Percentiles rank a stretch among this genome's conserved stretches.
phyloP scores from a whole-genome alignment of 2,113 vertebrate genomes.

The Gnathonemus longibarbis region DNA sequence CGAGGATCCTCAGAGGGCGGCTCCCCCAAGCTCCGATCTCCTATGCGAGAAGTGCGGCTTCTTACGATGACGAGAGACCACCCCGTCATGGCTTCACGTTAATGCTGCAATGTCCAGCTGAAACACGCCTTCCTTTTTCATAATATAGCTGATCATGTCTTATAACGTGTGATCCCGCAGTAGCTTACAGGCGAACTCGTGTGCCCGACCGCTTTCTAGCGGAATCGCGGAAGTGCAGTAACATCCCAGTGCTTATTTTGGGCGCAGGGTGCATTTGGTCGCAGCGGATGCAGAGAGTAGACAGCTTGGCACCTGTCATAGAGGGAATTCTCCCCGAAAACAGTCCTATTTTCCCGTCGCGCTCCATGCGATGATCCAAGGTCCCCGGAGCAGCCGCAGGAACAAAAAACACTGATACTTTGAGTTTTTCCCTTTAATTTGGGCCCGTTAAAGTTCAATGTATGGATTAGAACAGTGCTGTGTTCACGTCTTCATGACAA shows the following conservation, averaged over 20 bases:
- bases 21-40: neutral
- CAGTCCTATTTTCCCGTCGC: neutral
- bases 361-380: neutral
- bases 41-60: neutral
- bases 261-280: neutral
- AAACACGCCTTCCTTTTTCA: neutral
- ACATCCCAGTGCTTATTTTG: neutral
- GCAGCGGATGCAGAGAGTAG: neutral
- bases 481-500: neutral
- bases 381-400: neutral
- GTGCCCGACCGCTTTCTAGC: neutral
- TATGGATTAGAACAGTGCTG: neutral
- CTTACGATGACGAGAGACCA: neutral
- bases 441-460: neutral
- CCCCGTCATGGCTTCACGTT: neutral
- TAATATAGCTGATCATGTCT: conserved; percentile 4
- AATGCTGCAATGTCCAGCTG: neutral
- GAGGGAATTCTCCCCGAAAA: neutral
- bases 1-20: neutral
- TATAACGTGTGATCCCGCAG: neutral
- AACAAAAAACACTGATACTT: neutral
- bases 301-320: neutral
- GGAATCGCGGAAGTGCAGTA: neutral
- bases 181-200: neutral
- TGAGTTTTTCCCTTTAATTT: neutral